Conservation (phyloP, 2,888 invertebrate species). For the Keiferia lycopersicella region DNA sequence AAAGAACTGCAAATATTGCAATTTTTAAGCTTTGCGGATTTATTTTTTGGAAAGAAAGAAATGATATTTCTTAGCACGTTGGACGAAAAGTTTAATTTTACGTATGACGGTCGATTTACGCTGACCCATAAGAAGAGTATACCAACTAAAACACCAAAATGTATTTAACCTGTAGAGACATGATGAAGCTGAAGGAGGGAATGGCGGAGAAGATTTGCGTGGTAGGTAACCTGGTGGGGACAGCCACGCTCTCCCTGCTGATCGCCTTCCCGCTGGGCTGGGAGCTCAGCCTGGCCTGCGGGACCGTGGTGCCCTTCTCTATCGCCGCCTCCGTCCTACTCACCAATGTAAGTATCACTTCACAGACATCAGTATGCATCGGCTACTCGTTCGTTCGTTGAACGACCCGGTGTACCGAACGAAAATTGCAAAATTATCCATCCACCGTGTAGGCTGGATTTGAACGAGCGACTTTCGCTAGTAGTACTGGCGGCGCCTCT, state of each 20-base stretch:
- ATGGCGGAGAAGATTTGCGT: conserved; percentile 92
- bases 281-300: conserved; percentile 90
- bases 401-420: too few species aligned
- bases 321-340: conserved; percentile 86
- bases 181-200: conserved; percentile 90
- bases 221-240: conserved; percentile 86
- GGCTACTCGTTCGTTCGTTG: too few species aligned
- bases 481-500: too few species aligned
- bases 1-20: too few species aligned
- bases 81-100: too few species aligned
- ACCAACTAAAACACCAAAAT: neutral
- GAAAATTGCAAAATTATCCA: too few species aligned
- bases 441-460: too few species aligned
- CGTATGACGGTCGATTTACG: too few species aligned
- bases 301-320: conserved; percentile 89
- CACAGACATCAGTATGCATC: neutral
- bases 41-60: too few species aligned
- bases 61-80: too few species aligned
- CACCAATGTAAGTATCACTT: conserved; percentile 82
- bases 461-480: too few species aligned
- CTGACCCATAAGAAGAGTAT: neutral
- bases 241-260: conserved; percentile 85
- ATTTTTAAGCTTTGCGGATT: too few species aligned
- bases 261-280: conserved; percentile 91
- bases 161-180: conserved; percentile 75